Conservation (phyloP, 2,797 vertebrate species). For the Arremon brunneinucha region DNA sequence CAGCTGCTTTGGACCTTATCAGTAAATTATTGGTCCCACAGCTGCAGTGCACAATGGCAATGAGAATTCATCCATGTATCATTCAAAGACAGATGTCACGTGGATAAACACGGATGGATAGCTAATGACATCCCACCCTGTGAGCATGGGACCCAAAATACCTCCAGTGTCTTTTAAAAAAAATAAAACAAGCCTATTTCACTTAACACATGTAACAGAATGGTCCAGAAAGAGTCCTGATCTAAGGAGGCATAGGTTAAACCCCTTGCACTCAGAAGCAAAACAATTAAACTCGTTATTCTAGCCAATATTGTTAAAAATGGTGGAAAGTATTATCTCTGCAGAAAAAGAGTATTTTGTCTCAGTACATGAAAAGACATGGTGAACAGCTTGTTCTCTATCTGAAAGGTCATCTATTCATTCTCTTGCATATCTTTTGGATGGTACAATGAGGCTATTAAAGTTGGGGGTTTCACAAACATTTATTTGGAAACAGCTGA, state of each 20-base stretch:
- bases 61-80: neutral
- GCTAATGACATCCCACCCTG: neutral
- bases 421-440: neutral
- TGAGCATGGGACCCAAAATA: neutral
- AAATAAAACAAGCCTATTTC: neutral
- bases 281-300: conserved; percentile 47
- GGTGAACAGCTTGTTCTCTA: conserved; percentile 22
- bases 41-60: neutral
- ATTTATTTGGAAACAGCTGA: conserved; percentile 31
- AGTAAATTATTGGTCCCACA: neutral
- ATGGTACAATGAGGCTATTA: neutral
- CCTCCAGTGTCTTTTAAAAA: neutral
- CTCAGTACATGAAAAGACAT: conserved; percentile 35
- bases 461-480: conserved; percentile 25
- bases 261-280: neutral
- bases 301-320: conserved; percentile 41
- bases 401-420: conserved; percentile 27
- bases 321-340: conserved; percentile 32
- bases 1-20: neutral
- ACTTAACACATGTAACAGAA: neutral
- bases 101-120: neutral
- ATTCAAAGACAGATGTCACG: neutral
- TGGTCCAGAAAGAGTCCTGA: neutral
- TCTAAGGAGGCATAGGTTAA: neutral
- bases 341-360: conserved; percentile 40